phyloP scores from a whole-genome alignment of 1,140 invertebrate genomes.

The Diorhabda elongata region DNA sequence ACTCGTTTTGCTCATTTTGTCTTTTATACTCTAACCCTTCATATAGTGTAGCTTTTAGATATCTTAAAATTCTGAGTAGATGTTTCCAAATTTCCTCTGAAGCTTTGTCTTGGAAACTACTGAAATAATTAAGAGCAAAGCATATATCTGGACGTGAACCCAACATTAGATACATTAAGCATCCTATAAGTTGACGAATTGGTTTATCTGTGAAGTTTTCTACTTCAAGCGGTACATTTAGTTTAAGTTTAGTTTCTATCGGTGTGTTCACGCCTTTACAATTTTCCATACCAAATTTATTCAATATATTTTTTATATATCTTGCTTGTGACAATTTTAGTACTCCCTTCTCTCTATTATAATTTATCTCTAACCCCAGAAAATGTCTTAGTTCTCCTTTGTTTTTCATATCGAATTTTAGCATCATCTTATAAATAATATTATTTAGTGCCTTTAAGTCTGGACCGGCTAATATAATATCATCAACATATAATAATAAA shows the following conservation, averaged over 20 bases:
- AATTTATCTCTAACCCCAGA: conserved; percentile 24
- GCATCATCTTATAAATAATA: conserved; percentile 20
- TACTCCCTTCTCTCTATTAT: conserved; percentile 20
- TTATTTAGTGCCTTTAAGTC: conserved; percentile 12
- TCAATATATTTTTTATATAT: conserved; percentile 10
- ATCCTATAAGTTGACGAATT: conserved; percentile 9
- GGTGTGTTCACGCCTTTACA: conserved; percentile 19
- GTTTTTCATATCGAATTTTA: conserved; percentile 25
- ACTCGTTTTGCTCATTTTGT: not conserved
- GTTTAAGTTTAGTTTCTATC: conserved; percentile 14
- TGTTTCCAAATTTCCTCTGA: conserved; percentile 12
- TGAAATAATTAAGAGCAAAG: conserved; percentile 13
- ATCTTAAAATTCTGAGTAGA: conserved; percentile 11
- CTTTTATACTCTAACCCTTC: conserved; percentile 10
- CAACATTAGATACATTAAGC: conserved; percentile 16
- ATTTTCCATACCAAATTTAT: conserved; percentile 14
- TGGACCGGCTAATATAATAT: conserved; percentile 21
- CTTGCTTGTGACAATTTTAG: conserved; percentile 24
- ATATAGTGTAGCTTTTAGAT: conserved; percentile 5
- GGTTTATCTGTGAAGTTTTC: conserved; percentile 5
- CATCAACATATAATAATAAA: conserved; percentile 26
- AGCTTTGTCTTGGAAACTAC: conserved; percentile 5
- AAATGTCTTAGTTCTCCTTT: conserved; percentile 24
- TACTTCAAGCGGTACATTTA: conserved; percentile 3
- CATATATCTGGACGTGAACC: conserved; percentile 14